phyloP scores from a whole-genome alignment of 2,797 vertebrate genomes.

The Ciconia nigra region DNA sequence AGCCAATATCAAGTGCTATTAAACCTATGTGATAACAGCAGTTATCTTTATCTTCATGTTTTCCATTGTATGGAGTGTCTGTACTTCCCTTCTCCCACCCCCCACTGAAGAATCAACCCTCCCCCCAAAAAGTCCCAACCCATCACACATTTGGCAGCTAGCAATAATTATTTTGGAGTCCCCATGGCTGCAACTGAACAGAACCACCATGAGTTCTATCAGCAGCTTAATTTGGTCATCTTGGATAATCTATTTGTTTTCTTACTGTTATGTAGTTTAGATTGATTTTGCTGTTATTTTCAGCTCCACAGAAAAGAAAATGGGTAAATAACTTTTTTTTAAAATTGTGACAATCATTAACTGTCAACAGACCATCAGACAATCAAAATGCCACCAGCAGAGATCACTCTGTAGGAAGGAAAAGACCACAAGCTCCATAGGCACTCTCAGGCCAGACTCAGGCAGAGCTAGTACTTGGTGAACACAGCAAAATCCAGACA shows the following conservation, averaged over 20 bases:
- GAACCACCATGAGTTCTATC: not conserved
- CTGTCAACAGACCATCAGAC: not conserved
- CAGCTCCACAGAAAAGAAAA: not conserved
- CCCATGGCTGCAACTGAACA: not conserved
- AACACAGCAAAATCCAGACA: not conserved
- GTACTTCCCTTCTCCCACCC: not conserved
- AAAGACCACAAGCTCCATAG: not conserved
- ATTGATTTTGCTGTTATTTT: constrained; percentile 51
- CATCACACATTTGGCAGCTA: not conserved
- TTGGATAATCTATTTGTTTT: constrained; percentile 24
- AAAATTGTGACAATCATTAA: not conserved
- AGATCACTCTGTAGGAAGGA: not conserved
- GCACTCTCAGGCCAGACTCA: not conserved
- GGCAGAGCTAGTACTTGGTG: not conserved
- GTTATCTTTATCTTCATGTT: not conserved
- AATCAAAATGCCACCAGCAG: not conserved
- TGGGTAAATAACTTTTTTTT: not conserved
- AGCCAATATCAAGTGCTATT: not conserved
- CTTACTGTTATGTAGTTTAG: not conserved
- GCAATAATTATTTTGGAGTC: not conserved
- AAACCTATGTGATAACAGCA: not conserved
- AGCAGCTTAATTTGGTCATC: constrained; percentile 25
- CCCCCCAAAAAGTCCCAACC: not conserved
- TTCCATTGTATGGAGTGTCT: not conserved
- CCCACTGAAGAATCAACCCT: not conserved